Base-by-base conservation (phyloP, 1,140 invertebrate species). In the Drosophila triauraria region DNA sequence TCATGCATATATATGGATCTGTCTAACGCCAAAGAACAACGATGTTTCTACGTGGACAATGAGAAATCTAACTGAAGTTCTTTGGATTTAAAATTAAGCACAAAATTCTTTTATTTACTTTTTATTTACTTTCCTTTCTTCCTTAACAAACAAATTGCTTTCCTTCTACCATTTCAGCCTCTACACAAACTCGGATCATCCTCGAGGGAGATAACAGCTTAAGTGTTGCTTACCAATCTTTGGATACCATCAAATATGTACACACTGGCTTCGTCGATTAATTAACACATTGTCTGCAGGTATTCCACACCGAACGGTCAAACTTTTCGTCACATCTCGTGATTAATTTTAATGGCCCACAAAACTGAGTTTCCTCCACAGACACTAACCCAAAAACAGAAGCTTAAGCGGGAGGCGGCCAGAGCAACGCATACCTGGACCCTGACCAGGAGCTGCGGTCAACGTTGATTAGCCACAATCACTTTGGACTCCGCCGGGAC, bases 381-480 rank as follows among this genome's bases (percentile, higher is more conserved):
- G 72, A 53, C n/a, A 15, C 5, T 57, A 56, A 38, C 53, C 35
- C n/a, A 46, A 38, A 44, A 38, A 20, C 43, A 46, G 44, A 13
- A 38, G 32, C 27, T 23, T 32, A 9, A 35, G 20, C 12, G n/a
- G 25, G 9, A 53, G 30, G 15, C 15, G 30, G 15, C 20, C 10
- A 40, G 58, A 68, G 12, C 32, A 44, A 32, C 23, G 62, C 43
- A 59, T 38, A 57, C 74, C 67, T 50, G 67, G 46, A 35, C 59
- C n/a, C 46, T 46, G 62, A 35, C 62, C 67, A 67, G n/a, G 50
- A 75, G 48, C 65, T 56, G 46, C 79, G 47, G 78, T 63, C 71
- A 64, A 78, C 80, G 80, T 83, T 87, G 83, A 87, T 88, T 87
- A 80, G 83, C 80, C 80, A 69, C 83, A 88, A 87, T 84, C 80